Percentiles rank a stretch among this genome's conserved stretches.
Conservation (phyloP, 2,113 vertebrate species). For the Heterotilapia buettikoferi region DNA sequence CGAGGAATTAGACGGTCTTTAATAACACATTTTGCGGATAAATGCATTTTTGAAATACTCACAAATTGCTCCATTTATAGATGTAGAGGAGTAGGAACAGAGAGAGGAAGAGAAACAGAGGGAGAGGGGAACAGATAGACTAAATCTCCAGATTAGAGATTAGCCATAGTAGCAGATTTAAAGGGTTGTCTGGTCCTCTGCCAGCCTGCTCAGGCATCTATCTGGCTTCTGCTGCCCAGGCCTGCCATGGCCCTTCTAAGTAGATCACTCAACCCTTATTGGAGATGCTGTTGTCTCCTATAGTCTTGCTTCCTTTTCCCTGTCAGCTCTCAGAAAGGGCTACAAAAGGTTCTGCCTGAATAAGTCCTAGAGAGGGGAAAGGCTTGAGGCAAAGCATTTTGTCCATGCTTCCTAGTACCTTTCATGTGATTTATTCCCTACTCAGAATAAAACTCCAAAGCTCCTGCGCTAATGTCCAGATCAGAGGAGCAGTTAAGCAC, state of each 20-base stretch:
- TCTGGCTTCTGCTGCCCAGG: slow-evolving; percentile 66
- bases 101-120: slow-evolving; percentile 35
- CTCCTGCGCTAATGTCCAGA: slow-evolving; percentile 43
- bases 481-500: slow-evolving; percentile 52
- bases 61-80: slow-evolving; percentile 74
- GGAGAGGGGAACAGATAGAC: slow-evolving; percentile 57
- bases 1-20: slow-evolving; percentile 64
- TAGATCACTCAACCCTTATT: slow-evolving; percentile 57
- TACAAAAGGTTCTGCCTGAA: not conserved
- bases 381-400: not conserved
- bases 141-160: slow-evolving; percentile 82
- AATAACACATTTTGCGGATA: slow-evolving; percentile 73
- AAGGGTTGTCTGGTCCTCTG: slow-evolving; percentile 63
- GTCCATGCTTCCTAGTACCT: not conserved
- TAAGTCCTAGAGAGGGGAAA: not conserved
- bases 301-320: not conserved
- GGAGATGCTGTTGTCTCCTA: slow-evolving; percentile 22
- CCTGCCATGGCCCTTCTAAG: slow-evolving; percentile 56
- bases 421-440: not conserved
- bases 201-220: slow-evolving; percentile 73
- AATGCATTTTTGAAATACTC: slow-evolving; percentile 71
- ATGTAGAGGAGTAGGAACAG: slow-evolving; percentile 48
- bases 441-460: slow-evolving; percentile 35
- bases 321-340: not conserved
- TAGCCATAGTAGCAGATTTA: slow-evolving; percentile 73